Evolutionary conservation across 2,113 vertebrate genomes (phyloP), one percentile per base, ranked within the genome.

Genomic region (Bubo bubo): DNA sequence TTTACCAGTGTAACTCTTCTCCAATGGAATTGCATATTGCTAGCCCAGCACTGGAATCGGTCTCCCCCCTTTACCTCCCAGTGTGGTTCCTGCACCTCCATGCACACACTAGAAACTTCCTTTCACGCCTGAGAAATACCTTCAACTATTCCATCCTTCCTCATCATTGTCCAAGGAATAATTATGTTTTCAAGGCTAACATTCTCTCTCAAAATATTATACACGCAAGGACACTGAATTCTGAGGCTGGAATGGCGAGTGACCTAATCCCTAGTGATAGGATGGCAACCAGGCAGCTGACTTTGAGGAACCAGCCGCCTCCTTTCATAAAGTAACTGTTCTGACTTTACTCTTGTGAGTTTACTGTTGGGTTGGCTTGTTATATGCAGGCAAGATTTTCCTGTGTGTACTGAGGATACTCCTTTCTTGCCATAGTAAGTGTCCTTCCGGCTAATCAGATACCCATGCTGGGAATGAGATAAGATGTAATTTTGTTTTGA

Each of bases 401-500:
- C 39, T 67, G 43, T 59, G 71, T 86, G 53, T 60, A 34, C 35
- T 35, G 47, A 90, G 63, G 34, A 23, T 59, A 26, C 52, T 95
- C 84, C 60, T 94, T 73, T 83, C 86, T 95, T 1, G 1, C 49
- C 41, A 52, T 83, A 30, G 80, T 77, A 77, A 91, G 39, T 85
- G 82, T 93, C 76, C 87, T 96, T 97, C 79, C 4, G 1, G n/a
- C 71, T 97, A 91, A 97, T 93, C 91, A 90, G 92, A 80, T 96
- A 80, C 30, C 50, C 39, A 19, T 90, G 79, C 79, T 90, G 89
- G 86, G 81, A 93, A 62, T 5, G 72, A 96, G 93, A 96, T 97
- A 96, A 97, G 90, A 50, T 39, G 26, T 59, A 47, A 81, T 77
- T 96, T 76, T 95, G 73, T 95, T 97, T 96, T 97, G 92, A 74